phyloP scores from a whole-genome alignment of 2,113 vertebrate genomes.

The Brienomyrus longianalis region DNA sequence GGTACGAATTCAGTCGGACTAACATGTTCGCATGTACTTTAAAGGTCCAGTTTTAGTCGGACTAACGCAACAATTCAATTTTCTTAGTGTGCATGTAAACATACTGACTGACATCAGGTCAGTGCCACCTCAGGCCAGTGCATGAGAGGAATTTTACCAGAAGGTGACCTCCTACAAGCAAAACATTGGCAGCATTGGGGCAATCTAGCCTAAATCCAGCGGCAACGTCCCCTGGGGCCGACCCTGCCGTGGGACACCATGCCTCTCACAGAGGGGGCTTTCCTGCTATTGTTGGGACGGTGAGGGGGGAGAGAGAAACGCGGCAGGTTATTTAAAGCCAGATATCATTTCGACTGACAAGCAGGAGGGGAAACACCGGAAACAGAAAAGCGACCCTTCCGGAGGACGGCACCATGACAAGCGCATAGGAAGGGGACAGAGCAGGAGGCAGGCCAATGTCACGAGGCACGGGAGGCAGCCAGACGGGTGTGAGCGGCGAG shows the following conservation, averaged over 20 bases:
- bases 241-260: background rate
- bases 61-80: too few relatives aligned
- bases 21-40: too few relatives aligned
- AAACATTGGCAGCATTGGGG: background rate
- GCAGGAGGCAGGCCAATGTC: background rate
- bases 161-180: background rate
- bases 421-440: background rate
- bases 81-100: background rate
- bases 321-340: background rate
- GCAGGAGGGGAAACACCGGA: background rate
- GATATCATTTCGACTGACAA: background rate
- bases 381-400: slow-evolving; percentile 7
- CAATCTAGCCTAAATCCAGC: background rate
- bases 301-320: background rate
- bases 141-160: background rate
- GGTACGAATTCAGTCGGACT: too few relatives aligned
- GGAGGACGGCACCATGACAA: background rate
- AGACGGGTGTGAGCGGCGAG: background rate
- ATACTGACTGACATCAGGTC: background rate
- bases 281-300: slow-evolving; percentile 6
- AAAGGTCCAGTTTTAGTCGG: background rate
- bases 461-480: background rate
- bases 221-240: background rate
- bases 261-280: background rate
- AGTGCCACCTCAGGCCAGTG: too few relatives aligned